Base-by-base conservation (phyloP, 2,888 invertebrate genomes). In the Calameuta idolon region DNA sequence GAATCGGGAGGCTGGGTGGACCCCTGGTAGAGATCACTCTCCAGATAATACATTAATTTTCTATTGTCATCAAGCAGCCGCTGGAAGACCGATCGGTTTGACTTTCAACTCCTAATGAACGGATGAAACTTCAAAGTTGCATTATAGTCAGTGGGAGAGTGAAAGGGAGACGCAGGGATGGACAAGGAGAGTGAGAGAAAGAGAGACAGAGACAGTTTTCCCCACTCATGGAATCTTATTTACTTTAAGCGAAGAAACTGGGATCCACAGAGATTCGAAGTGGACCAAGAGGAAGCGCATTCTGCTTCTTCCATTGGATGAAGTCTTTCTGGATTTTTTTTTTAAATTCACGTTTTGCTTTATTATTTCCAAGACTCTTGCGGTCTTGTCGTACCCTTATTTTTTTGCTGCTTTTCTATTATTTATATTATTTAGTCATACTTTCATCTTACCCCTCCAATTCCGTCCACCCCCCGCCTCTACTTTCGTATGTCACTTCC, bases 11-110 rank as follows among this genome's bases (percentile, higher is more conserved):
- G 12, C 68, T 73, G 74, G 76, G 69, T 86, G 82, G 81, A 84
- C 82, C 81, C 82, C 81, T 55, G 82, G 84, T 83, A 84, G 85
- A 87, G 85, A 87, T 86, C 86, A 83, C 84, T 81, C 77, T 80
- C 82, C 85, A 89, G 87, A 90, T 88, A 88, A 88, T 89, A 87
- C 88, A 90, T 90, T 90, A 89, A 90, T 90, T 90, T 89, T 89
- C 87, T 84, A 87, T 88, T 89, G 89, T 89, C 90, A 86, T 83
- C 84, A 83, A 78, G 78, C 81, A 78, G 77, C 81, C 81, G 73
- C 73, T 79, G 79, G 81, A 84, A 85, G 87, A 87, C 82, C 85
- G 87, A 87, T 85, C 85, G 85, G 77, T 83, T 82, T 83, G 79
- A 76, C 79, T 77, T 80, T 74, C 55, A 74, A 77, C 71, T 75